phyloP scores from a whole-genome alignment of 2,888 invertebrate species.

The Dendrolimus houi region DNA sequence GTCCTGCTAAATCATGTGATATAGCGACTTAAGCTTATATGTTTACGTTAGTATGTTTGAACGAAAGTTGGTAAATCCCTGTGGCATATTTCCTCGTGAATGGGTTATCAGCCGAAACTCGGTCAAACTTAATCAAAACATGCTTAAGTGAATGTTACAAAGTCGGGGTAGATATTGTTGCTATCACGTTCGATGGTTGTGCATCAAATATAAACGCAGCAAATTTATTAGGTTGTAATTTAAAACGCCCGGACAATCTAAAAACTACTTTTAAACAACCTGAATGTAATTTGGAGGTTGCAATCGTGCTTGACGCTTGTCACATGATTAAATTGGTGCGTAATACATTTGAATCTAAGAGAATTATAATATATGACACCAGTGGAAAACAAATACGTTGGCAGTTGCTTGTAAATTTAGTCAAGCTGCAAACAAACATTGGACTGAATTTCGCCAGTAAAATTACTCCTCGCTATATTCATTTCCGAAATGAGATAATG shows the following conservation, averaged over 20 bases:
- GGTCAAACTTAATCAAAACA: conserved; percentile 6
- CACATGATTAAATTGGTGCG: conserved; percentile 13
- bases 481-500: conserved; percentile 14
- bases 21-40: conserved; percentile 12
- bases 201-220: conserved; percentile 8
- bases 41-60: conserved; percentile 7
- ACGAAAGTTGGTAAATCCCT: conserved; percentile 15
- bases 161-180: conserved; percentile 12
- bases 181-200: conserved; percentile 14
- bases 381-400: conserved; percentile 8
- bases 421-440: conserved; percentile 9
- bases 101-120: conserved; percentile 13
- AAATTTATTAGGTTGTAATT: conserved; percentile 8
- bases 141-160: conserved; percentile 11
- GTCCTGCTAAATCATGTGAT: conserved; percentile 1
- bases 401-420: conserved; percentile 6
- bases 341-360: conserved; percentile 11
- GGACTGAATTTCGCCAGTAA: conserved; percentile 11
- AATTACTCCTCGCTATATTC: conserved; percentile 7
- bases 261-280: conserved; percentile 16
- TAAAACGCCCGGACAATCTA: conserved; percentile 1
- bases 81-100: conserved; percentile 9
- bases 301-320: conserved; percentile 6
- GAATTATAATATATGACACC: conserved; percentile 6
- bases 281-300: conserved; percentile 3